Percentiles rank a stretch among this genome's conserved stretches.
Evolutionary conservation across 2,888 invertebrate species (phyloP).

Genomic region (Hydroisotoma schaefferi): DNA sequence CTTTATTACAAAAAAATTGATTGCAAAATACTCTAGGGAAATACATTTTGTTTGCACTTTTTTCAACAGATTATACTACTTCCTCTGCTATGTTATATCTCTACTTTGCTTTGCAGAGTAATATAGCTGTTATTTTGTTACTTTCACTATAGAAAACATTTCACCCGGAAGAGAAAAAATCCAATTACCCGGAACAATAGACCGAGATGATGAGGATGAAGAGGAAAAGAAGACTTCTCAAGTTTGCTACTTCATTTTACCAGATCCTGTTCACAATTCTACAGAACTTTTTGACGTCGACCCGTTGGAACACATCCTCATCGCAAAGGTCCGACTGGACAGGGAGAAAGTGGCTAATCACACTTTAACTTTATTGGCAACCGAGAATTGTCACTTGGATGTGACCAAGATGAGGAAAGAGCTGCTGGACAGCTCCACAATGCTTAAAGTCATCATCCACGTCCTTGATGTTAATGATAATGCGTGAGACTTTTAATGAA

Average conservation of each 20-base stretch:
- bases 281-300: conserved; percentile 68
- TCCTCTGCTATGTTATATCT: too few species aligned
- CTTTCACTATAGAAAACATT: conserved; percentile 58
- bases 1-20: too few species aligned
- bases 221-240: conserved; percentile 69
- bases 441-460: conserved; percentile 65
- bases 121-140: too few species aligned
- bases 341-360: conserved; percentile 68
- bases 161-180: conserved; percentile 64
- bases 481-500: conserved; percentile 28
- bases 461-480: conserved; percentile 89
- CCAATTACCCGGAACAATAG: conserved; percentile 74
- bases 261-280: conserved; percentile 63
- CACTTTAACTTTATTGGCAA: conserved; percentile 70
- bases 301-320: conserved; percentile 66
- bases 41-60: too few species aligned
- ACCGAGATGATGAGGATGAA: conserved; percentile 77
- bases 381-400: conserved; percentile 67
- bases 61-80: too few species aligned
- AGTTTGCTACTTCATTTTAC: conserved; percentile 90
- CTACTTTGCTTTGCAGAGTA: too few species aligned
- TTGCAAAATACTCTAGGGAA: too few species aligned
- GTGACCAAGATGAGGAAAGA: conserved; percentile 28
- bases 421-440: conserved; percentile 45
- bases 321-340: conserved; percentile 63